These are phyloP conservation scores for Syngnathus scovelli DNA, from an alignment of 2,113 vertebrate species.

Conservation along the genomic window DNA sequence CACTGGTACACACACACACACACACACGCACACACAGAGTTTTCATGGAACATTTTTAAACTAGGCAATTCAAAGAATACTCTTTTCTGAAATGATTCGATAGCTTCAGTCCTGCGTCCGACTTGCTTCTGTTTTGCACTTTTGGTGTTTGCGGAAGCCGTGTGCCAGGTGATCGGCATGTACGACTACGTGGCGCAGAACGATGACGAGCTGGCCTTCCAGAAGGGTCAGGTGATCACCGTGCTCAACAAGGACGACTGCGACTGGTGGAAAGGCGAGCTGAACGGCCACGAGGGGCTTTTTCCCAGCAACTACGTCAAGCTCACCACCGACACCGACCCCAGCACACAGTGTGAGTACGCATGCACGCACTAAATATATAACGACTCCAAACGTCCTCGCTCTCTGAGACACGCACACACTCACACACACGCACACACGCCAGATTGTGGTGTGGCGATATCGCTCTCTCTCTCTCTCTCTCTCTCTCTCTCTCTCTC, in stretches of 20 bases:
- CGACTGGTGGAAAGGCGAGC: conserved; percentile 99
- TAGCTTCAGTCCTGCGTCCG: too few species aligned
- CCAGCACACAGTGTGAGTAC: conserved; percentile 99
- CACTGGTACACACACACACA: conserved; percentile 35
- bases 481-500: too few species aligned
- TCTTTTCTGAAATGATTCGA: too few species aligned
- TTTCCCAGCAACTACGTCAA: conserved; percentile 99
- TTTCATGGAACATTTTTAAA: neutral
- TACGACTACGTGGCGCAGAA: conserved; percentile 97
- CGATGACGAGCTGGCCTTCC: conserved; percentile 96
- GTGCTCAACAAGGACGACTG: conserved; percentile 96
- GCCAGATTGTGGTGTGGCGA: conserved; percentile 63
- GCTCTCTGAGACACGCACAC: conserved; percentile 63
- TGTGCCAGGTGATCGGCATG: conserved; percentile 99
- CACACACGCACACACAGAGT: neutral
- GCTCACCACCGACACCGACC: conserved; percentile 93
- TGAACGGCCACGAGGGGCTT: conserved; percentile 88
- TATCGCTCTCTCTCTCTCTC: conserved; percentile 45
- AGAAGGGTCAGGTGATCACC: conserved; percentile 95
- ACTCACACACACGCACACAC: conserved; percentile 40
- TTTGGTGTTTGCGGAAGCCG: conserved; percentile 17
- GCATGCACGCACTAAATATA: conserved; percentile 4
- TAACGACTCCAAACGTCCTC: conserved; percentile 8
- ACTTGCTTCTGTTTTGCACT: neutral
- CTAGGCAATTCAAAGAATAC: too few species aligned